Evolutionary conservation across 2,888 invertebrate genomes (phyloP), one percentile per base, ranked within the genome.

Genomic region (Synanthedon andrenaeformis): DNA sequence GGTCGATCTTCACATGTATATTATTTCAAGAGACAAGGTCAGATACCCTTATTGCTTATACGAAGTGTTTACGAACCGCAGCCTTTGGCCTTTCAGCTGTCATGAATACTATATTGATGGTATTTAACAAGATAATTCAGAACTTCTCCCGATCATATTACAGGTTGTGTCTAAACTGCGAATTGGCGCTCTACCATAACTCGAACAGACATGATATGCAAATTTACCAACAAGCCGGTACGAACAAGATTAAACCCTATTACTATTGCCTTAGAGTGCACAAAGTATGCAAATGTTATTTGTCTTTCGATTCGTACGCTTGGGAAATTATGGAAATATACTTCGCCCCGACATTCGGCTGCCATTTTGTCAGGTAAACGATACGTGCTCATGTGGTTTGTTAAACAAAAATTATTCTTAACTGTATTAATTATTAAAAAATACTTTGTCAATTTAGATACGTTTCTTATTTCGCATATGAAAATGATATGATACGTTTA

Each of bases 311-410:
- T 51, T 28, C 49, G 65, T 64, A 62, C 74, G 65, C 74, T 54
- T 56, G 74, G 74, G 74, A 75, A 74, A 75, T 75, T 75, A 75
- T 73, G 71, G 64, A 70, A 73, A 73, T 72, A 66, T 65, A 66
- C 69, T 71, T 64, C 62, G 66, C 56, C 59, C 54, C 58, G 57
- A 64, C 67, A 69, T 66, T 74, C 74, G 72, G 69, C 72, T 73
- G 72, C 65, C 66, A 74, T 75, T 75, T 70, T 69, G 72, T 65
- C 65, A 69, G 70, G 70, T 70, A 73, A 74, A 71, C 65, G 72
- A 61, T 70, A 70, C 71, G 73, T 70, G 70, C 45, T 45, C 14
- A 45, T 71, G 64, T 64, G 57, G 66, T 69, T 67, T 64, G 63
- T 45, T 45, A 14, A 13, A 45, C 13, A 45, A 45, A 45, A 45